Base-by-base conservation (phyloP, 2,797 vertebrate species). In the Cuculus canorus region DNA sequence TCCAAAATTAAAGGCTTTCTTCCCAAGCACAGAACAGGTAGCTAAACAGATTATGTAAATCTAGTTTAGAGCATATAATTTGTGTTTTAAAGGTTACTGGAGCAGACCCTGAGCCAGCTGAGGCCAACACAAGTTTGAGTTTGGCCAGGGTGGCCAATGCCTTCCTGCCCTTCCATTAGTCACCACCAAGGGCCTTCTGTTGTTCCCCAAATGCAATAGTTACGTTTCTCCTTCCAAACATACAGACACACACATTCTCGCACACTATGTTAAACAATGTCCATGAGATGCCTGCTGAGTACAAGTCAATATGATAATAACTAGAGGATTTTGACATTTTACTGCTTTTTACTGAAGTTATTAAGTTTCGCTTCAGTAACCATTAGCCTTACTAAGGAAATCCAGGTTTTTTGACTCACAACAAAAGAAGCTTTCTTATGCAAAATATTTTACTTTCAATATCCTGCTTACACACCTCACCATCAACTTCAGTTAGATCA, bases 201-300 rank as follows among this genome's bases (percentile, higher is more conserved):
- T 52, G 47, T 28, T 85, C 89, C 48, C 35, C 21, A 37, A 73
- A 45, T 16, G 70, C 25, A 60, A 66, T 71, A 41, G 45, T 64
- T 56, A 52, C 0, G 0, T 6, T 5, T 69, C 45, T n/a, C 8
- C 35, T 88, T 88, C 50, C 71, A 61, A 81, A 88, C 27, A 24
- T 2, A n/a, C 1, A 63, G 37, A 71, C 32, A 56, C 0, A 0
- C 22, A 59, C 5, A 7, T 7, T 41, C 8, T 5, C 2, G 1
- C 39, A 17, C 3, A 6, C 16, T n/a, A 68, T 45, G 32, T 68
- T 37, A 69, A 84, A 83, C 5, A 5, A 21, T 8, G 8, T 8
- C 78, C 64, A 45, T 16, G 30, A 92, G 86, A 71, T 3, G 19
- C 41, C 70, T 45, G 30, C 53, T 61, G 37, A 92, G 65, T 27